These are phyloP conservation scores for Andricus quercusramuli DNA, from an alignment of 2,888 invertebrate species.

Conservation along the genomic window DNA sequence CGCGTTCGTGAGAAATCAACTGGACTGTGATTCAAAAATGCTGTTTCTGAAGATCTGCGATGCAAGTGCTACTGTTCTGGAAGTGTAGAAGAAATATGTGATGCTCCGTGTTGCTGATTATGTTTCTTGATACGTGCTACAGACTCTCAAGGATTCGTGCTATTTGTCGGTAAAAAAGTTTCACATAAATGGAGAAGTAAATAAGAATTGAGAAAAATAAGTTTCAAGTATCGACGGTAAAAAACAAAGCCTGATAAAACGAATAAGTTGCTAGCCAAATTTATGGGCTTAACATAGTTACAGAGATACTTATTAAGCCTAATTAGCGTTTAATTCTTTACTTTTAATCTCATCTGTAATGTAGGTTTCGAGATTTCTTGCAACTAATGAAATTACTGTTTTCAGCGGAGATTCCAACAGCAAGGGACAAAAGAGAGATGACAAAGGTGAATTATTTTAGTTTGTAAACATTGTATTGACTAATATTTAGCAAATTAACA, in stretches of 20 bases:
- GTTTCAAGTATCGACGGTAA: background rate
- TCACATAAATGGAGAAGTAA: background rate
- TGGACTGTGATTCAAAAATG: conserved; percentile 42
- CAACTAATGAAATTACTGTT: conserved; percentile 54
- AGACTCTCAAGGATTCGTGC: conserved; percentile 33
- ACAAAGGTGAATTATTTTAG: conserved; percentile 70
- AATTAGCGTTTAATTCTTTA: conserved; percentile 49
- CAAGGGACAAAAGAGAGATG: conserved; percentile 74
- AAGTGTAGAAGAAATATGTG: conserved; percentile 43
- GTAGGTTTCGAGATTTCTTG: background rate
- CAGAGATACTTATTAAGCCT: conserved; percentile 76
- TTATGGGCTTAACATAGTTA: conserved; percentile 76
- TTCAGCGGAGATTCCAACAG: conserved; percentile 72
- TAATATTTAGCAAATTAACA: no score
- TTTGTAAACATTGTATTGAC: background rate
- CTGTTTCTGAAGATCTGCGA: conserved; percentile 56
- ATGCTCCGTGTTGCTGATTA: conserved; percentile 22
- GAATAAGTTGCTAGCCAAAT: conserved; percentile 76
- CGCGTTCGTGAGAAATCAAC: conserved; percentile 25
- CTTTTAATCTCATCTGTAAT: conserved; percentile 46
- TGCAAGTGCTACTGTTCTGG: conserved; percentile 55
- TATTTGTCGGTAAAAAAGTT: conserved; percentile 24
- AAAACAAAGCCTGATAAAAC: background rate
- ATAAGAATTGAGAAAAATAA: background rate
- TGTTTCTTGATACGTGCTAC: conserved; percentile 19